Evolutionary conservation across 2,113 vertebrate species (phyloP), one percentile per base, ranked within the genome.

Genomic region (Dolichallabes microphthalmus): DNA sequence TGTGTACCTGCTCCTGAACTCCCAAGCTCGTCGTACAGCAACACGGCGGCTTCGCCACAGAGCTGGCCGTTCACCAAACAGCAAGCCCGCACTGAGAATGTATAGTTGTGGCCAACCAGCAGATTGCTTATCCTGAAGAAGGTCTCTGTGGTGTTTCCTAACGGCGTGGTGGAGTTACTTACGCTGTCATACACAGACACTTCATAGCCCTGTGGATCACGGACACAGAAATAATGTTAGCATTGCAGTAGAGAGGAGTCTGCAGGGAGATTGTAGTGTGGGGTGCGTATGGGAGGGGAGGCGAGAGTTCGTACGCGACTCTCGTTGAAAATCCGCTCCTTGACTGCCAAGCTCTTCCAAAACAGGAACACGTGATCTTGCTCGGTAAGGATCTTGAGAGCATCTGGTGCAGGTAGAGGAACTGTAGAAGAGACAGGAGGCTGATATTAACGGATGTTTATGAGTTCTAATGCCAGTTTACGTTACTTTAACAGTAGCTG

Each of bases 141-240:
- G 19, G 95, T 98, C 88, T 99, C 98, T 0, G 96, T 98, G 84
- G 98, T 99, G 89, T 99, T 99, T 30, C 98, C 98, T 2, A 99
- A 94, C 84, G 91, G 96, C 1, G 92, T 93, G 0, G 96, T 95
- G 88, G 92, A 92, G 89, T 98, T 99, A 92, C 94, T 95, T 85
- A 93, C 66, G 27, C 96, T 96, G 92, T 98, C 98, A 22, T 95
- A 94, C 93, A 98, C 93, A 35, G 96, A 97, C 12, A 99, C 94
- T 84, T 99, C 97, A 0, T 99, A 99, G 8, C 98, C 98, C 98
- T 99, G 93, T 22, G 10, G 68, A 85, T 86, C 39, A 45, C 64
- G 69, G 3, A n/a, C 75, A 57, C 27, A 76, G 50, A 88, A 35
- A 81, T 60, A 69, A 20, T 5, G 6, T 55, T 68, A 82, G 39